Evolutionary conservation across 2,888 invertebrate genomes (phyloP), one percentile per base, ranked within the genome.

Genomic region (Nomada fucata): DNA sequence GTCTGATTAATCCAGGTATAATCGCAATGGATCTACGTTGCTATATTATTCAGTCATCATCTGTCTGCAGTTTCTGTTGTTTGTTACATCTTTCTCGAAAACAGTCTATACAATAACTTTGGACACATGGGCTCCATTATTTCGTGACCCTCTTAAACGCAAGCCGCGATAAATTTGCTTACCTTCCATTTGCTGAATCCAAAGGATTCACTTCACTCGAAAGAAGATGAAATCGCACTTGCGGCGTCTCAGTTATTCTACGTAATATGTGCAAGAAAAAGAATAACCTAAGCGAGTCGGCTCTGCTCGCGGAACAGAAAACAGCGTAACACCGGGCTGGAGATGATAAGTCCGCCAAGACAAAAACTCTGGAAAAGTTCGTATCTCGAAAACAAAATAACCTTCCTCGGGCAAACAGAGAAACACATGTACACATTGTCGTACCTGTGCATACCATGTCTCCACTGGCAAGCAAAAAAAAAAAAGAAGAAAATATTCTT

Each of bases 211-310:
- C 15, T 18, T 9, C 44, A 11, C 15, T 1, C 7, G 47, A 23
- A 23, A 47, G 29, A 7, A 61, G 61, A 47, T 47, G 47, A 23
- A 47, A 47, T 63, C 63, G 47, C 13, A 15, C 47, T 44, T 5
- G 23, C 18, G 44, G 20, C 23, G 18, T 13, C 42, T 10, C 60
- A 47, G 47, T 44, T 63, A 23, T 23, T 10, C 20, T 23, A 23
- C 23, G 23, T 47, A 47, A 23, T 23, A 36, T 23, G 44, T 9
- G 2, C 44, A 15, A 23, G 20, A 23, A 47, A 47, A 47, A 47
- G 47, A 23, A 47, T 23, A 63, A 42, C 61, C 61, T 10, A 42
- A 61, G 42, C 10, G 42, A 61, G 20, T 42, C 61, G 61, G 61
- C 2, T 36, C 42, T 11, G n/a, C 20, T 26, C 42, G 60, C n/a